Conservation (phyloP, 2,113 vertebrate genomes). For the Pygoscelis adeliae region DNA sequence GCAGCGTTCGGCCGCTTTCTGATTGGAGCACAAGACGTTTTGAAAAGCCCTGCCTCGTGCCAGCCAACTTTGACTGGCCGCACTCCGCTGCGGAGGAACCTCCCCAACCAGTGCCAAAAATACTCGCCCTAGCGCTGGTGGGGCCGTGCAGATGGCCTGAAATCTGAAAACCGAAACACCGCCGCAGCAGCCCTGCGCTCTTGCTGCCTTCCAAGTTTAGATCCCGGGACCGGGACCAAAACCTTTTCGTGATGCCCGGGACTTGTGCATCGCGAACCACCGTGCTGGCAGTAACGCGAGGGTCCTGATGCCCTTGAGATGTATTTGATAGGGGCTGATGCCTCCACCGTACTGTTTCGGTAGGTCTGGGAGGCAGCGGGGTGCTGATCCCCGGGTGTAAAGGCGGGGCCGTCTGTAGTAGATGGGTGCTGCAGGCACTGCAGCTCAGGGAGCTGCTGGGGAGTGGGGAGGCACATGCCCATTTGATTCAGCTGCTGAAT, state of each 20-base stretch:
- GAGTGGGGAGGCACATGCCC: background rate
- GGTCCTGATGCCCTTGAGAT: background rate
- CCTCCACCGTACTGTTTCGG: fast-evolving
- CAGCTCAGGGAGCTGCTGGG: background rate
- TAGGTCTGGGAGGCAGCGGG: fast-evolving
- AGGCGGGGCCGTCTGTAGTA: fast-evolving
- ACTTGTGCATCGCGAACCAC: fast-evolving
- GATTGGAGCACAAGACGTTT: conserved; percentile 24
- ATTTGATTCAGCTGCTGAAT: background rate
- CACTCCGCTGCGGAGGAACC: conserved; percentile 42
- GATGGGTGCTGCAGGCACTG: background rate
- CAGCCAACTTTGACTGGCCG: conserved; percentile 43
- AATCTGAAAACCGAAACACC: fast-evolving
- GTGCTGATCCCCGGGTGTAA: background rate
- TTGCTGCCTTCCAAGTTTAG: background rate
- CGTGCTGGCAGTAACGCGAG: fast-evolving
- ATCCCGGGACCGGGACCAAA: fast-evolving
- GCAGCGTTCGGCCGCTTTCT: conserved; percentile 46
- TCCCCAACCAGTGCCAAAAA: conserved; percentile 62
- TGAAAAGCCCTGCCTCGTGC: conserved; percentile 58
- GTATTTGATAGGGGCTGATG: background rate
- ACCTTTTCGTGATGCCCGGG: fast-evolving
- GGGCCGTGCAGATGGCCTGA: background rate
- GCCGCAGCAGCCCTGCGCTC: fast-evolving
- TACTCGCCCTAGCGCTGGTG: background rate